Base-by-base conservation (phyloP, 2,888 invertebrate genomes). In the Dinocampus coccinellae region DNA sequence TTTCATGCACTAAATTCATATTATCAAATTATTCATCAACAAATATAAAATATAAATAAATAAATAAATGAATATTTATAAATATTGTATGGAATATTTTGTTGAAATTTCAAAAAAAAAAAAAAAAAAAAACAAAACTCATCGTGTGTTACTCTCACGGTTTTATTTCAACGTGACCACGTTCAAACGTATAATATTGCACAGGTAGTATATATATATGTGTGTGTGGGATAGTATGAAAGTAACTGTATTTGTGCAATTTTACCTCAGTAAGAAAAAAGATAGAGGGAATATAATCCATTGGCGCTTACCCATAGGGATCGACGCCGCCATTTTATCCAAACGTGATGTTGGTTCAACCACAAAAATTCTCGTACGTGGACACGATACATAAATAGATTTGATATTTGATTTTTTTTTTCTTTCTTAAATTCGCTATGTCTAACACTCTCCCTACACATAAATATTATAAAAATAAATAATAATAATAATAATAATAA, bases 281-380 rank as follows among this genome's bases (percentile, higher is more conserved):
- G 6, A 47, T 16, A 16, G n/a, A 16, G 7, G 16, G 16, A 9
- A 47, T 47, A n/a, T 16, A 47, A 47, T 47, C 39, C 34, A 57
- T 36, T 53, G 65, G 10, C 20, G 11, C 33, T 52, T 22, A 16
- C n/a, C 24, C 65, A 33, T 42, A 62, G 76, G 78, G 79, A 81
- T 84, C 78, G 79, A 78, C 76, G 80, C 77, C 77, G 82, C 82
- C 84, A 84, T 85, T 85, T 86, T 85, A 83, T 84, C 83, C 83
- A 85, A 84, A 86, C 85, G 85, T 86, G 85, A 86, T 85, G 84
- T 78, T 58, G 75, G 72, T 78, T 79, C 82, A 82, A 85, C 84
- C 83, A 85, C 84, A 84, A 84, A 84, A 85, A 84, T 85, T 84
- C n/a, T 82, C 80, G 20, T 83, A 84, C 84, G 84, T 85, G 83